phyloP scores from a whole-genome alignment of 2,797 vertebrate genomes.

The Spheniscus humboldti region DNA sequence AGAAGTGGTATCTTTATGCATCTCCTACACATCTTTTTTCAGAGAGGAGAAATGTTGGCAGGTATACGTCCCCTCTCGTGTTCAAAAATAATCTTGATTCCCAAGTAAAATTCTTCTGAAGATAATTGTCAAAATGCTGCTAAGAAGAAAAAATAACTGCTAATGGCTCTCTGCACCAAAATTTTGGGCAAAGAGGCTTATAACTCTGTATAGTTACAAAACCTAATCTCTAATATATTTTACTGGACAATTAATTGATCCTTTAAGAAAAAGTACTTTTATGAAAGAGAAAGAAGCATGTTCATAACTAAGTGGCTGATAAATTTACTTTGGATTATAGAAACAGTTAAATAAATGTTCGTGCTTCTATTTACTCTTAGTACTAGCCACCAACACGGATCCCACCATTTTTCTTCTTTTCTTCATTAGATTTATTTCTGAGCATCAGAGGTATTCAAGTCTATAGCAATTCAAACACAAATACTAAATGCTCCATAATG shows the following conservation, averaged over 20 bases:
- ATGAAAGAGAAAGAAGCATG: neutral
- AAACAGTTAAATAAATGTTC: neutral
- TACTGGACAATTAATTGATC: neutral
- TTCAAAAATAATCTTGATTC: neutral
- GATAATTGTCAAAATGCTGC: neutral
- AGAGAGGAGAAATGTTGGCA: neutral
- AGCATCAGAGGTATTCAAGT: neutral
- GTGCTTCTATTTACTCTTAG: neutral
- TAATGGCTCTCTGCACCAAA: neutral
- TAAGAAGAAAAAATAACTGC: neutral
- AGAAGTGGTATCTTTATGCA: neutral
- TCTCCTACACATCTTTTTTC: neutral
- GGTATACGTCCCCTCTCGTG: neutral
- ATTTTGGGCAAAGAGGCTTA: neutral
- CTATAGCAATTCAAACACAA: slow-evolving; percentile 21
- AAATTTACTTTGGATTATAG: neutral
- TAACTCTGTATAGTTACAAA: neutral
- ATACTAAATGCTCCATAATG: slow-evolving; percentile 4
- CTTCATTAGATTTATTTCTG: neutral
- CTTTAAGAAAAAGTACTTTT: neutral
- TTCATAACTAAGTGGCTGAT: neutral
- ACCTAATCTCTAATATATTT: neutral
- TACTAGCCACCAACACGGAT: neutral
- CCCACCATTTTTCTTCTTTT: neutral
- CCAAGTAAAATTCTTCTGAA: neutral